Percentiles rank a stretch among this genome's conserved stretches.
phyloP scores from a whole-genome alignment of 2,888 invertebrate species.

The Aphidius colemani region DNA sequence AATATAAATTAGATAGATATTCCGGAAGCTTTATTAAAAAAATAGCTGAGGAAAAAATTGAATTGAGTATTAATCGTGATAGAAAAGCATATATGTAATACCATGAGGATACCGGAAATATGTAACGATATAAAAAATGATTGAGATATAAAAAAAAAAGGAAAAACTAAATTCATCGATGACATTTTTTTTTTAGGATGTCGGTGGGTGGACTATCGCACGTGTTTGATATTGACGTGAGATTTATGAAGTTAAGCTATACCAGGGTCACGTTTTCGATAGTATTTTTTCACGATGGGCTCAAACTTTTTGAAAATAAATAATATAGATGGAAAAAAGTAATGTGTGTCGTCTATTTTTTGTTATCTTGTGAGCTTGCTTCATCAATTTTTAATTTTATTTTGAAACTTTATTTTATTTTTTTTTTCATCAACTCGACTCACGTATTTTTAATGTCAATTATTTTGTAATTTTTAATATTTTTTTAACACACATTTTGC shows the following conservation, averaged over 20 bases:
- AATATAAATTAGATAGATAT: no score
- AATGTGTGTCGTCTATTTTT: conserved; percentile 34
- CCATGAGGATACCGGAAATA: background rate
- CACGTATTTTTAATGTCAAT: no score
- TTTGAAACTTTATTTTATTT: background rate
- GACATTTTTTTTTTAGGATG: conserved; percentile 10
- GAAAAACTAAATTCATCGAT: conserved; percentile 27
- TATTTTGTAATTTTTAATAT: no score
- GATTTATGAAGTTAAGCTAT: conserved; percentile 46
- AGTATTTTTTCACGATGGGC: conserved; percentile 15
- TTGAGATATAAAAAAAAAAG: conserved; percentile 1
- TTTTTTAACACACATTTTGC: no score
- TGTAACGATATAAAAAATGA: conserved; percentile 1
- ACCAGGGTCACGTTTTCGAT: conserved; percentile 43
- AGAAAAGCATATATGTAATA: background rate
- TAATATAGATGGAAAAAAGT: background rate
- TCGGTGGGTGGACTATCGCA: conserved; percentile 31
- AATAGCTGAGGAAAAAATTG: background rate
- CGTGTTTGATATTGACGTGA: conserved; percentile 45
- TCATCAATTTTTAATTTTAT: background rate
- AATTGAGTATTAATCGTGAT: background rate
- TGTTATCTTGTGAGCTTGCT: conserved; percentile 17
- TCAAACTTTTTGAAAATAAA: background rate
- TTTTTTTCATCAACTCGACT: background rate
- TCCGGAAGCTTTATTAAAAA: no score